Base-by-base conservation (phyloP, 2,113 vertebrate species). In the Thymallus thymallus region DNA sequence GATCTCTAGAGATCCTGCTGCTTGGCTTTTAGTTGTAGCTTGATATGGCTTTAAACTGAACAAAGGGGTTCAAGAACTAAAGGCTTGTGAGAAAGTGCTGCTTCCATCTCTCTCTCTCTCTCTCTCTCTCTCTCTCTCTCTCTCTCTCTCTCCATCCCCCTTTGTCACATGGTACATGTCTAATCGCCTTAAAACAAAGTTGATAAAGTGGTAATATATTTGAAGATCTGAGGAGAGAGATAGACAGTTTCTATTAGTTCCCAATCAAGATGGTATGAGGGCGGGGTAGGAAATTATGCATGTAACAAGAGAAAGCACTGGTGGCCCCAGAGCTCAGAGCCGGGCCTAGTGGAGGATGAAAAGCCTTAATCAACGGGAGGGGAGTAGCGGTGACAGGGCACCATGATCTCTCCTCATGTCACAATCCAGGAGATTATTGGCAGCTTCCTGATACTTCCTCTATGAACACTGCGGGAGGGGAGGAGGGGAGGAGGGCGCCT, bases 151-250 rank as follows among this genome's bases (percentile, higher is more conserved):
- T 46, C 66, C 4, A 18, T 45, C 6, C 3, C 18, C 14, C 16
- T 76, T 77, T 77, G 80, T 81, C 65, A 2, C 67, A 68, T 22
- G 56, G 77, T 76, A 77, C 72, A 80, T 65, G 75, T 58, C 80
- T 92, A 90, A 91, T 91, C 86, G 78, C 73, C 84, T 90, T 84
- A 85, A 85, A 87, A 84, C 80, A 77, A 77, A 79, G 77, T 76
- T 86, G 85, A 91, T 84, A 84, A 86, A 81, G 84, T 70, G 63
- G 68, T 80, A 75, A 84, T 88, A 85, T 82, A 80, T 88, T 85
- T 80, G 87, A 88, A 78, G 41, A 89, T 90, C 88, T 86, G 74
- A 73, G 72, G 76, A 85, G 83, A 86, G 83, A 80, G 80, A 41
- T 41, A 41, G 35, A 41, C 35, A 41, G 35, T 85, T 89, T 88